Conservation (phyloP, 2,113 vertebrate genomes). For the Saccopteryx bilineata region DNA sequence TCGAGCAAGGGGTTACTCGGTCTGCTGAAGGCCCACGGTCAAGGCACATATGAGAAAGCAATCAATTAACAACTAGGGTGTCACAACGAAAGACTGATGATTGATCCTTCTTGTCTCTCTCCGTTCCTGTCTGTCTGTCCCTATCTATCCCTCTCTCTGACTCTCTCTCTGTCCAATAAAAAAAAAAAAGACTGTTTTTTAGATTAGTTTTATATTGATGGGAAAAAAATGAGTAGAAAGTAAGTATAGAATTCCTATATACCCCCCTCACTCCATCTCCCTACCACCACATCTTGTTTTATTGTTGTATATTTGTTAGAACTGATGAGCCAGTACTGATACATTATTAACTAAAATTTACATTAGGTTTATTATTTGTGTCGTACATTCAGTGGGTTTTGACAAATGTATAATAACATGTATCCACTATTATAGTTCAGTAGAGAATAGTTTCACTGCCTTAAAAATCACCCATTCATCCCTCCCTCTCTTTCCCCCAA, state of each 20-base stretch:
- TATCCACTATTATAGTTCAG: constrained; percentile 16
- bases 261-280: not conserved
- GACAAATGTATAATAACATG: not conserved
- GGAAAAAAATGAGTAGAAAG: constrained; percentile 2
- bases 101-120: no score
- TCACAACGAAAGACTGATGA: no score
- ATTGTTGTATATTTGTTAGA: constrained; percentile 5
- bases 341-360: constrained; percentile 57
- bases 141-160: no score
- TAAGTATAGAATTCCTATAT: not conserved
- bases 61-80: no score
- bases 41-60: no score
- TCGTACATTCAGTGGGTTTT: constrained; percentile 50
- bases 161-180: not conserved
- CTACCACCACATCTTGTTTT: not conserved
- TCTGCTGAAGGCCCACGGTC: no score
- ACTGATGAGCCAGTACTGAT: constrained; percentile 45
- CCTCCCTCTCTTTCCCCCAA: not conserved
- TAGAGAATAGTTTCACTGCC: not conserved
- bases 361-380: constrained; percentile 23
- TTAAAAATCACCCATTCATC: constrained; percentile 44
- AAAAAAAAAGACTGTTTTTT: constrained; percentile 22
- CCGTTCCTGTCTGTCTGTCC: no score
- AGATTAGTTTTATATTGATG: not conserved
- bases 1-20: no score